Evolutionary conservation across 2,113 vertebrate genomes (phyloP), one percentile per base, ranked within the genome.

Genomic region (Bungarus multicinctus): DNA sequence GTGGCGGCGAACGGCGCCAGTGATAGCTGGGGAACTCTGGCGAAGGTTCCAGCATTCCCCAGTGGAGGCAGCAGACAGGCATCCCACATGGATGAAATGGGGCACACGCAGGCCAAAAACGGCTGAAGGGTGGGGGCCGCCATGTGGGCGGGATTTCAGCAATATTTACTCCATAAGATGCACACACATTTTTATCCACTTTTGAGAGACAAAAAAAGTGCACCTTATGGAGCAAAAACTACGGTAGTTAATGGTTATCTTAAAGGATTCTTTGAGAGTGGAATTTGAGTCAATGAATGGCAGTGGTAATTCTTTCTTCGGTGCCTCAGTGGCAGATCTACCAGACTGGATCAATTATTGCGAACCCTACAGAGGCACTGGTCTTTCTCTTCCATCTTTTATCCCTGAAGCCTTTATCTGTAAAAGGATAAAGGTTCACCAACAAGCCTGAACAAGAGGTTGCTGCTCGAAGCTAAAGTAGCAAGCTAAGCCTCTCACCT

Each of bases 381-480:
- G 34, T 88, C 20, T 91, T 53, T 91, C 92, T 45, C 88, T 4
- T 50, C 2, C 91, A 95, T 93, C 94, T 85, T 18, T 52, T 27
- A 53, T 74, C 64, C 60, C 30, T n/a, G n/a, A 81, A 89, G 87
- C 43, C 69, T 86, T 87, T 94, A 89, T 92, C 50, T 4, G 94
- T 92, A 1, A 93, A 94, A 95, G 95, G 92, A 96, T 94, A 94
- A 95, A 97, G 97, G 97, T 96, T 97, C 97, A 97, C 0, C 30
- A 5, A 91, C 96, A 96, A 96, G 97, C 95, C 95, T 0, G 0
- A 94, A 94, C 96, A 96, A 93, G 93, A 92, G 58, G 89, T 58
- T 91, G 54, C 89, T 87, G 91, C 94, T 89, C 45, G 0, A 3
- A 50, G 95, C 93, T 53, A 52, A 0, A 88, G 87, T 0, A 25